Evolutionary conservation across 1,140 invertebrate genomes (phyloP).

Genomic region (Camponotus floridanus): DNA sequence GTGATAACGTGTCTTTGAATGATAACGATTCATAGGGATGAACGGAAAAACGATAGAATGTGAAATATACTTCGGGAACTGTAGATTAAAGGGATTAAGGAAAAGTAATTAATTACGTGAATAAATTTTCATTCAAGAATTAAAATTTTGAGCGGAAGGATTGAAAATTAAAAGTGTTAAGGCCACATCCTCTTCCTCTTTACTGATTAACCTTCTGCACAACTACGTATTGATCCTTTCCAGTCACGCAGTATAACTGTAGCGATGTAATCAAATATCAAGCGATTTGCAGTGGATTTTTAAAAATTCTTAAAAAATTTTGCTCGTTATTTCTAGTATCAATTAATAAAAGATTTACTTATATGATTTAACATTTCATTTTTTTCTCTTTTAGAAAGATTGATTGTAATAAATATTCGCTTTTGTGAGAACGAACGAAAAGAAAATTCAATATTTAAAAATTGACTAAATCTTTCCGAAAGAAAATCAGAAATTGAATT

Average conservation of each 20-base stretch:
- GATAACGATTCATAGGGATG: background rate
- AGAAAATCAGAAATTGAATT: background rate
- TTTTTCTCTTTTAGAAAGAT: background rate
- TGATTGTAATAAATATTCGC: background rate
- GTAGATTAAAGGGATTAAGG: background rate
- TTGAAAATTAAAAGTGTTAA: background rate
- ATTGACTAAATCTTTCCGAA: background rate
- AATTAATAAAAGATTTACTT: background rate
- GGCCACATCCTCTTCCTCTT: background rate
- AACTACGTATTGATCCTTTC: background rate
- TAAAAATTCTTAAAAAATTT: background rate
- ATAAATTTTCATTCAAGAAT: background rate
- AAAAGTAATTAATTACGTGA: background rate
- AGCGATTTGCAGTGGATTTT: background rate
- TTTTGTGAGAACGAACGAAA: background rate
- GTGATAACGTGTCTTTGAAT: background rate
- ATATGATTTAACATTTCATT: background rate
- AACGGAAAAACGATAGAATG: background rate
- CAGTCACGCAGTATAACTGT: background rate
- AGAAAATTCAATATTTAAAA: background rate
- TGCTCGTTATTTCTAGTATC: background rate
- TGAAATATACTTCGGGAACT: background rate
- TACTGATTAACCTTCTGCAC: background rate
- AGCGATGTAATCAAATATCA: background rate
- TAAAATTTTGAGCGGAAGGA: no score